These are phyloP conservation scores for Romanogobio albipinnatus DNA, from an alignment of 2,113 vertebrate genomes.

Conservation along the genomic window DNA sequence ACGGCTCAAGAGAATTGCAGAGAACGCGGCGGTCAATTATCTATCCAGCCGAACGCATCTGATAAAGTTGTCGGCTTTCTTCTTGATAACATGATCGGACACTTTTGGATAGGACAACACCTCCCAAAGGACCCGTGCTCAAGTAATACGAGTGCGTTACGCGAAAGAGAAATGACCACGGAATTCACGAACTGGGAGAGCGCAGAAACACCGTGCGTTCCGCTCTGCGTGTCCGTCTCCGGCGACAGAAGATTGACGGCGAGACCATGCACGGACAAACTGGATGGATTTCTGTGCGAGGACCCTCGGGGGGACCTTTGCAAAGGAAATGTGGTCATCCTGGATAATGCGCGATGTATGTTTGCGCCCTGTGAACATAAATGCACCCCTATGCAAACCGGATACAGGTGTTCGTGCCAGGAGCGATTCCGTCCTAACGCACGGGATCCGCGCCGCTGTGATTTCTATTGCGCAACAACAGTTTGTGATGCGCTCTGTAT, in stretches of 20 bases:
- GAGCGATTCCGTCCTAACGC: conserved; percentile 45
- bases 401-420: conserved; percentile 67
- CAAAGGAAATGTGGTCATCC: conserved; percentile 1
- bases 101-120: conserved; percentile 72
- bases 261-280: conserved; percentile 59
- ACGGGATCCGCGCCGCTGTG: conserved; percentile 40
- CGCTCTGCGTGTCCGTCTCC: conserved; percentile 67
- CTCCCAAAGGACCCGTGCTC: conserved; percentile 61
- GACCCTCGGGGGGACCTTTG: conserved; percentile 56
- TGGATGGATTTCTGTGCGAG: conserved; percentile 71
- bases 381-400: conserved; percentile 52
- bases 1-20: conserved; percentile 61
- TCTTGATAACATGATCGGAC: conserved; percentile 42
- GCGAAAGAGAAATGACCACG: conserved; percentile 53
- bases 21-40: conserved; percentile 61
- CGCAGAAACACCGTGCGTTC: conserved; percentile 54
- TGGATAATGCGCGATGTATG: conserved; percentile 45
- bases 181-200: conserved; percentile 55
- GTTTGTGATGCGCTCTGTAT: background rate
- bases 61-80: conserved; percentile 45
- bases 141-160: conserved; percentile 52
- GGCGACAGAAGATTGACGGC: conserved; percentile 57
- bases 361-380: conserved; percentile 59
- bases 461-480: background rate
- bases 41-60: conserved; percentile 42